Percentiles rank a stretch among this genome's conserved stretches.
Evolutionary conservation across 2,113 vertebrate species (phyloP).

Genomic region (Colossoma macropomum): DNA sequence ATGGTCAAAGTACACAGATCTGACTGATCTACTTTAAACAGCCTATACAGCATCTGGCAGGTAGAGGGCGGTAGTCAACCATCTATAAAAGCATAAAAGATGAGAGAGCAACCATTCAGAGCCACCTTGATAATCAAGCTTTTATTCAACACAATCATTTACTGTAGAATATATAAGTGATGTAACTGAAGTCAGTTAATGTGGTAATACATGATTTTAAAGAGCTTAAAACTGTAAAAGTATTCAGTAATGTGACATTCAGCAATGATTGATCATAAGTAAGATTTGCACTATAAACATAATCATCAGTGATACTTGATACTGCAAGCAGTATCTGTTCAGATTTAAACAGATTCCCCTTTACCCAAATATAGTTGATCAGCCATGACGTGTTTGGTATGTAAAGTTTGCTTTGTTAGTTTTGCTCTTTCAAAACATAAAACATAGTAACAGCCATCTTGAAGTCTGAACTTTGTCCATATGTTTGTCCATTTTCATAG

Average conservation of each 20-base stretch:
- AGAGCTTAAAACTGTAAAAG: neutral
- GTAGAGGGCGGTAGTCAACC: neutral
- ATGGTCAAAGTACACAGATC: too few species aligned
- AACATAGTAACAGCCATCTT: too few species aligned
- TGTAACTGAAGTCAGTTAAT: neutral
- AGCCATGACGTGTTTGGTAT: too few species aligned
- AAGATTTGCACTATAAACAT: neutral
- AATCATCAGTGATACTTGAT: neutral
- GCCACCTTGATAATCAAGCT: too few species aligned
- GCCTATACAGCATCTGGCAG: neutral
- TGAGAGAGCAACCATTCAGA: neutral
- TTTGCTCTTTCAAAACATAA: too few species aligned
- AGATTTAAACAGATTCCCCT: too few species aligned
- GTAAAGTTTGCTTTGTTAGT: too few species aligned
- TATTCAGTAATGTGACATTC: neutral
- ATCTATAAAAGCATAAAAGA: neutral
- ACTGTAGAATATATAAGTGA: neutral
- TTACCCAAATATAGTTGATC: too few species aligned
- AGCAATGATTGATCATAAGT: neutral
- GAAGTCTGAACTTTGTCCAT: too few species aligned
- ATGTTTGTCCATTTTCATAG: too few species aligned
- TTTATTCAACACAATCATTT: constrained; percentile 3
- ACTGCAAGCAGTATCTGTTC: too few species aligned
- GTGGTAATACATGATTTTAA: neutral
- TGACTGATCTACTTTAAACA: neutral